phyloP scores from a whole-genome alignment of 53 echinoderm and acorn worm genomes.

The Arbacia lixula region DNA sequence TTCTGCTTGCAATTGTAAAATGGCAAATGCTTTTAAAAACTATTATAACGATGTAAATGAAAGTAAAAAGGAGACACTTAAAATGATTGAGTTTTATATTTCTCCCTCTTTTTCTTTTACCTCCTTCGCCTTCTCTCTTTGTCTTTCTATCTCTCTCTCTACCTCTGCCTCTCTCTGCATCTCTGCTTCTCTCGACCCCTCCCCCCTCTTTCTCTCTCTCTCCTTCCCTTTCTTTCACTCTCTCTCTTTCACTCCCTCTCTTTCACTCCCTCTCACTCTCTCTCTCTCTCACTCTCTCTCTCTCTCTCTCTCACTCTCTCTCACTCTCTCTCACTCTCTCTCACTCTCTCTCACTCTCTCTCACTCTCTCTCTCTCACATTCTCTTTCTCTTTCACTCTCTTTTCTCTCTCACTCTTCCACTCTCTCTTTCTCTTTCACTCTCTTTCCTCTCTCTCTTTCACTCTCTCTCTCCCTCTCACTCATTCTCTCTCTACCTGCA shows the following conservation, averaged over 20 bases:
- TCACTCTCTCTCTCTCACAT: background rate
- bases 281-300: background rate
- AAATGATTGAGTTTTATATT: too few species aligned
- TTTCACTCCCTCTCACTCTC: background rate
- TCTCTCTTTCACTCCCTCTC: background rate
- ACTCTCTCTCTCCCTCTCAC: background rate
- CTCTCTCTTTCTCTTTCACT: background rate
- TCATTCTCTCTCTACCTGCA: background rate
- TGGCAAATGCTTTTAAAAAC: too few species aligned
- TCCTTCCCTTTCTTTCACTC: background rate
- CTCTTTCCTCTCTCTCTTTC: background rate
- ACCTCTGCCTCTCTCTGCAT: too few species aligned
- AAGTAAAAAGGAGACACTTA: too few species aligned
- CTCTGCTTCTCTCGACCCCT: too few species aligned
- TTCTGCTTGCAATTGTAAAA: too few species aligned
- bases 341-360: background rate
- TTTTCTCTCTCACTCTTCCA: background rate
- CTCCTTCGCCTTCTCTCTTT: too few species aligned
- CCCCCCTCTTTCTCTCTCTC: background rate
- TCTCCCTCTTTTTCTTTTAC: too few species aligned
- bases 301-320: background rate
- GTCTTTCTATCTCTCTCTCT: too few species aligned
- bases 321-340: background rate
- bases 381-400: background rate
- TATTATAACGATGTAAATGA: too few species aligned